A percentile compares a stretch with the other conserved stretches of the same genome.
Evolutionary conservation across 2,888 invertebrate species (phyloP).

Genomic region (Ariolimax columbianus): DNA sequence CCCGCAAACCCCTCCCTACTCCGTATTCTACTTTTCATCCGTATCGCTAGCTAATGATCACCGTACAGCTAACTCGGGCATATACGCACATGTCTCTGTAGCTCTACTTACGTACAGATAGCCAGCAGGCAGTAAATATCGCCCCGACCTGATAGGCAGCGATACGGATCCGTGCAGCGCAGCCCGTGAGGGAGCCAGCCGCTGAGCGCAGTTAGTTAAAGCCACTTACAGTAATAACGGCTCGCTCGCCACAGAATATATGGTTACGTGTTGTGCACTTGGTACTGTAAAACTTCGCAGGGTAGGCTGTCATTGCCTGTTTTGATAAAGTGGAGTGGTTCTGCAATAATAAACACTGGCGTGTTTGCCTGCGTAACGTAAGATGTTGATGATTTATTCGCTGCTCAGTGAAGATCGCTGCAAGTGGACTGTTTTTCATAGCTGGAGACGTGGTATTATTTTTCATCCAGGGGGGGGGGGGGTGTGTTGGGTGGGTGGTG

Average conservation of each 20-base stretch:
- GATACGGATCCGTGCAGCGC: conserved; percentile 5
- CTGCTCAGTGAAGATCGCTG: too few species aligned
- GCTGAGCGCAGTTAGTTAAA: neutral
- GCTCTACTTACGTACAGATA: conserved; percentile 17
- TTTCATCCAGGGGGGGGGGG: too few species aligned
- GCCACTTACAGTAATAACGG: neutral
- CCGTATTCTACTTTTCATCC: neutral
- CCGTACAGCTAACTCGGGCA: neutral
- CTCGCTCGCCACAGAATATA: neutral
- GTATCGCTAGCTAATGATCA: conserved; percentile 11
- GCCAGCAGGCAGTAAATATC: conserved; percentile 31
- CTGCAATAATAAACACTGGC: too few species aligned
- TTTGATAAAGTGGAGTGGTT: too few species aligned
- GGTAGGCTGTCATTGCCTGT: too few species aligned
- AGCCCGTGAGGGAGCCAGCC: neutral
- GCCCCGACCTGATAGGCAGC: conserved; percentile 1
- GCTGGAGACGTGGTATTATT: too few species aligned
- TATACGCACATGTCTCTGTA: conserved; percentile 9
- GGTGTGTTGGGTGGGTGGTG: too few species aligned
- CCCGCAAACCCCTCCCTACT: too few species aligned
- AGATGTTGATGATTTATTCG: too few species aligned
- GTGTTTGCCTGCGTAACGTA: too few species aligned
- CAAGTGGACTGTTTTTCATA: too few species aligned
- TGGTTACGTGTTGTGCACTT: neutral
- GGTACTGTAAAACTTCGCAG: neutral